These are phyloP conservation scores for Pristionchus fissidentatus DNA, from an alignment of 2,888 invertebrate species.

Conservation along the genomic window DNA sequence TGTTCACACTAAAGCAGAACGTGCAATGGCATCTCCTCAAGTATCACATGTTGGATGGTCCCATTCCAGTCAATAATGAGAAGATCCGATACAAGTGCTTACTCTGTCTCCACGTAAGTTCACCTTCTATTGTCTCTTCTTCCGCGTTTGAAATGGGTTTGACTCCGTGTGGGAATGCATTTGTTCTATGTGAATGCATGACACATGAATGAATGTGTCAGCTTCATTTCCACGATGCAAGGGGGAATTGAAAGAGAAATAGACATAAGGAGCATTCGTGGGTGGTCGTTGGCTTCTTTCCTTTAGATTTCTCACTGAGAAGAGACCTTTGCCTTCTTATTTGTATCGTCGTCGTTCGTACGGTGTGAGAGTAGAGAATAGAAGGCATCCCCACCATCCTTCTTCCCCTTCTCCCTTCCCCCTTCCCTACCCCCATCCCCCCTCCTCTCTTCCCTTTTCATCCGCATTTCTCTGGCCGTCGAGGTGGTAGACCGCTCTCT, in stretches of 20 bases:
- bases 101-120: slow-evolving; percentile 6
- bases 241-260: not conserved
- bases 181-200: too few relatives aligned
- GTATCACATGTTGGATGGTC: slow-evolving; percentile 26
- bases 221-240: not conserved
- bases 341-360: slow-evolving; percentile 33
- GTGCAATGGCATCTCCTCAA: slow-evolving; percentile 51
- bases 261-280: not conserved
- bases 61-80: not conserved
- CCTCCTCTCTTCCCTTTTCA: slow-evolving; percentile 29
- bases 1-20: slow-evolving; percentile 54
- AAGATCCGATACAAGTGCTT: slow-evolving; percentile 41
- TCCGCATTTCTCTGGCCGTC: slow-evolving; percentile 23
- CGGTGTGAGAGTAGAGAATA: slow-evolving; percentile 35
- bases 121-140: not conserved
- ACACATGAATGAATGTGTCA: not conserved
- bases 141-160: too few relatives aligned
- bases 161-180: too few relatives aligned
- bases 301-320: not conserved
- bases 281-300: not conserved
- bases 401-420: not conserved
- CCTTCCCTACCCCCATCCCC: not conserved
- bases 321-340: slow-evolving; percentile 13
- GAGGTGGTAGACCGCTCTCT: slow-evolving; percentile 40
- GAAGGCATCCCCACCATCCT: not conserved